phyloP scores from a whole-genome alignment of 2,797 vertebrate genomes.

The Kryptolebias ocellatus region DNA sequence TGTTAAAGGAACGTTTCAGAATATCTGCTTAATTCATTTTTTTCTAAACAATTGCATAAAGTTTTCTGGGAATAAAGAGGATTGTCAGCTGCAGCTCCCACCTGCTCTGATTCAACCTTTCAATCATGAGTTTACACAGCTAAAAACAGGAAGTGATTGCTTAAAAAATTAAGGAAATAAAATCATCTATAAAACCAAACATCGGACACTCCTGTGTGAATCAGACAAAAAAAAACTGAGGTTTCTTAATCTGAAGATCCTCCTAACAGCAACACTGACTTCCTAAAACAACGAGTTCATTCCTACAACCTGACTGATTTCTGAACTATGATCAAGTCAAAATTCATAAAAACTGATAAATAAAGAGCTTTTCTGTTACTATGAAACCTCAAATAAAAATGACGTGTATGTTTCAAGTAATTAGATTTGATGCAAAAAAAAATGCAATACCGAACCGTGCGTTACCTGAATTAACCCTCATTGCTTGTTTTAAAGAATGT shows the following conservation, averaged over 20 bases:
- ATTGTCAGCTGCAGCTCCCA: neutral
- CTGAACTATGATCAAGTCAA: too few relatives aligned
- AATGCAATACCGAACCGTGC: too few relatives aligned
- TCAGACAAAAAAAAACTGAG: neutral
- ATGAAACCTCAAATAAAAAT: too few relatives aligned
- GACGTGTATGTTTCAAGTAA: too few relatives aligned
- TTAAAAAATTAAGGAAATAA: neutral
- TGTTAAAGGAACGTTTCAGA: too few relatives aligned
- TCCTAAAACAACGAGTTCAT: neutral
- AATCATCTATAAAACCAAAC: neutral
- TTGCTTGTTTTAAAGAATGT: too few relatives aligned
- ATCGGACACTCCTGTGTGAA: neutral
- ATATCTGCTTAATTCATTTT: too few relatives aligned
- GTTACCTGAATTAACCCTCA: too few relatives aligned
- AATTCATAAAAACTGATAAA: too few relatives aligned
- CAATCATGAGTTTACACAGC: neutral
- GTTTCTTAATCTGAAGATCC: slow-evolving; percentile 16
- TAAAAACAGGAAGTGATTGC: neutral
- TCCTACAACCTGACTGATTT: too few relatives aligned
- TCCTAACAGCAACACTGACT: neutral
- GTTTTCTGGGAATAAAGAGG: slow-evolving; percentile 1
- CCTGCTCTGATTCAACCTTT: neutral
- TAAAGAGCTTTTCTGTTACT: too few relatives aligned
- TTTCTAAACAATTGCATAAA: neutral
- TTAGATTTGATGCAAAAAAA: too few relatives aligned